phyloP scores from a whole-genome alignment of 2,888 invertebrate genomes.

The Alsophila aescularia region DNA sequence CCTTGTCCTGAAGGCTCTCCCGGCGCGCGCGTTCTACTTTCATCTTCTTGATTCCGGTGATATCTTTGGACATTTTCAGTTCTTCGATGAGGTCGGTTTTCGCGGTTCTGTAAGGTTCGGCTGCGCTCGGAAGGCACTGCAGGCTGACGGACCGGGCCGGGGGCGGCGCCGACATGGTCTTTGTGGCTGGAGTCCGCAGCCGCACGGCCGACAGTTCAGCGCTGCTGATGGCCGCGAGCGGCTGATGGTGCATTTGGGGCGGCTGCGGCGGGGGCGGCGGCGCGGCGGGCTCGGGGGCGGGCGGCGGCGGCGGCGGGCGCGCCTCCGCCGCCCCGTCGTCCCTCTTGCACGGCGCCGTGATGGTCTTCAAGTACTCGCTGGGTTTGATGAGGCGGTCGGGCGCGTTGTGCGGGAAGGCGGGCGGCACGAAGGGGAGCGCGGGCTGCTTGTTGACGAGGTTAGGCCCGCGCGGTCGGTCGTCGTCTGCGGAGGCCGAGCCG shows the following conservation, averaged over 20 bases:
- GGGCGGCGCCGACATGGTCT: constrained; percentile 92
- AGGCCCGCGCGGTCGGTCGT: constrained; percentile 81
- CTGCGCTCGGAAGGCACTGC: constrained; percentile 87
- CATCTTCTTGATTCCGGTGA: constrained; percentile 96
- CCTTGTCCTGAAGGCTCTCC: constrained; percentile 92
- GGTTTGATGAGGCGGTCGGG: constrained; percentile 95
- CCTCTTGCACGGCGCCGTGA: constrained; percentile 86
- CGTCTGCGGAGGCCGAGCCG: constrained; percentile 78
- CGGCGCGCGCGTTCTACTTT: constrained; percentile 95
- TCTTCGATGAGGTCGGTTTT: constrained; percentile 96
- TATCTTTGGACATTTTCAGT: constrained; percentile 95
- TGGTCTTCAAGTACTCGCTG: constrained; percentile 95
- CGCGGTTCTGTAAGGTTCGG: constrained; percentile 88
- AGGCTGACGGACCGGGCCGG: constrained; percentile 88
- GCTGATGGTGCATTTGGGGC: constrained; percentile 83
- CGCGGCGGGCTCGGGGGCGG: constrained; percentile 64
- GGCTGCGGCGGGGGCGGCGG: constrained; percentile 71
- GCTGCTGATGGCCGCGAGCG: constrained; percentile 93
- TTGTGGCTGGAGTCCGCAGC: constrained; percentile 89
- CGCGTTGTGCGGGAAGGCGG: constrained; percentile 93
- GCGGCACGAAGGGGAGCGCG: constrained; percentile 95
- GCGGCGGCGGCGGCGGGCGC: constrained; percentile 83
- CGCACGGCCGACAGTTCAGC: constrained; percentile 94
- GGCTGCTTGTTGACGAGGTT: constrained; percentile 94
- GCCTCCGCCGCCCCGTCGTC: constrained; percentile 86